Evolutionary conservation across 1,140 invertebrate genomes (phyloP).

Genomic region (Sinella curviseta): DNA sequence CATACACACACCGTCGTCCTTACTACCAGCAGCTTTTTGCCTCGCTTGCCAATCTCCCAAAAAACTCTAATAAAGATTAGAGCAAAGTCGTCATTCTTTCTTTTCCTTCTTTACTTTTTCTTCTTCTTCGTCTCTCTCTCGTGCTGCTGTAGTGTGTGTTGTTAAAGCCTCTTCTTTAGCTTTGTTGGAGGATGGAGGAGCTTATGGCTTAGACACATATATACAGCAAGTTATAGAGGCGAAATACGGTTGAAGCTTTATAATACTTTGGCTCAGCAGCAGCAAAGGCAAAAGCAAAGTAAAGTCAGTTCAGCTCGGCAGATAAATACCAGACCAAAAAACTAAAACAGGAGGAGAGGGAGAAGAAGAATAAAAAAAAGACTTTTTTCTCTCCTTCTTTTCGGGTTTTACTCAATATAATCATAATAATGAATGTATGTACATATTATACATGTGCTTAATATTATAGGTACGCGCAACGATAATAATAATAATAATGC

Average conservation of each 20-base stretch:
- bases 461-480: background rate
- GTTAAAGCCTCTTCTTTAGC: background rate
- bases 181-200: background rate
- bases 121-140: background rate
- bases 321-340: slow-evolving; percentile 24
- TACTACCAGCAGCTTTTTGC: slow-evolving; percentile 7
- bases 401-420: background rate
- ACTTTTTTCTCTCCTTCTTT: slow-evolving; percentile 12
- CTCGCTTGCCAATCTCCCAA: slow-evolving; percentile 43
- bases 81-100: slow-evolving; percentile 30
- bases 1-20: background rate
- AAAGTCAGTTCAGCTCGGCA: slow-evolving; percentile 17
- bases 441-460: background rate
- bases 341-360: slow-evolving; percentile 4
- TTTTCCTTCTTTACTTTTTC: slow-evolving; percentile 4
- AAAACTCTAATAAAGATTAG: slow-evolving; percentile 49
- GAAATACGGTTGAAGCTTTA: slow-evolving; percentile 1
- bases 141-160: background rate
- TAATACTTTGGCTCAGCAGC: background rate
- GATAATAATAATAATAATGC: background rate
- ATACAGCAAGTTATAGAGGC: background rate
- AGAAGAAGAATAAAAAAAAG: slow-evolving; percentile 24
- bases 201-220: background rate
- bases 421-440: background rate
- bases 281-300: background rate